Conservation (phyloP, 2,888 invertebrate species). For the Plagiodera versicolora region DNA sequence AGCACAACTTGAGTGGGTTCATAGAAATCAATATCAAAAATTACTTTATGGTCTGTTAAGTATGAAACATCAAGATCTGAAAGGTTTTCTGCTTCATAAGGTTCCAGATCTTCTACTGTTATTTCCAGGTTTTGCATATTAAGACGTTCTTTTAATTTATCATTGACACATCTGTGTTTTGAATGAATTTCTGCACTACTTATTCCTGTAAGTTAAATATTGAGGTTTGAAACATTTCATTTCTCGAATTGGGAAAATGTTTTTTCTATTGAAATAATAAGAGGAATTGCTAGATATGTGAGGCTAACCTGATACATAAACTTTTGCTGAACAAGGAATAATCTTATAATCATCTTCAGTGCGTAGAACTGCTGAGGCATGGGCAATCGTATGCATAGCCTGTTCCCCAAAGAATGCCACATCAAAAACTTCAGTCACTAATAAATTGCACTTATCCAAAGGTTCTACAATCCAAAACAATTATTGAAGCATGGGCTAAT, state of each 20-base stretch:
- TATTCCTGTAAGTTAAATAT: constrained; percentile 22
- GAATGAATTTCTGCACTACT: constrained; percentile 19
- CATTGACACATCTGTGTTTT: constrained; percentile 15
- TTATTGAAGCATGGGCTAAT: neutral
- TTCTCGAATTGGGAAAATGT: too few relatives aligned
- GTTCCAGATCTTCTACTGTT: constrained; percentile 55
- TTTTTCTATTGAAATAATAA: too few relatives aligned
- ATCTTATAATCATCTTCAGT: constrained; percentile 55
- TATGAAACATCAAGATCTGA: constrained; percentile 59
- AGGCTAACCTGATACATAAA: constrained; percentile 67
- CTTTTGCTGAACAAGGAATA: constrained; percentile 63
- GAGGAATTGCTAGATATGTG: too few relatives aligned
- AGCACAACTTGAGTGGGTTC: constrained; percentile 57
- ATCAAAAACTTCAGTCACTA: constrained; percentile 81
- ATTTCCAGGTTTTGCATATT: constrained; percentile 49
- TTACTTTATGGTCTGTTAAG: constrained; percentile 60
- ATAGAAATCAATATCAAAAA: constrained; percentile 67
- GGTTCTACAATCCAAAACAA: constrained; percentile 17
- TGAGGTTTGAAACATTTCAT: too few relatives aligned
- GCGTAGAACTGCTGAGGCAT: constrained; percentile 70
- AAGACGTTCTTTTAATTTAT: constrained; percentile 30
- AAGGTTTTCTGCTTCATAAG: constrained; percentile 73
- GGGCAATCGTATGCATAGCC: constrained; percentile 65
- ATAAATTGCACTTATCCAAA: constrained; percentile 53
- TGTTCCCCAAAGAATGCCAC: constrained; percentile 78